phyloP scores from a whole-genome alignment of 2,113 vertebrate species.

The Rhizomys pruinosus region DNA sequence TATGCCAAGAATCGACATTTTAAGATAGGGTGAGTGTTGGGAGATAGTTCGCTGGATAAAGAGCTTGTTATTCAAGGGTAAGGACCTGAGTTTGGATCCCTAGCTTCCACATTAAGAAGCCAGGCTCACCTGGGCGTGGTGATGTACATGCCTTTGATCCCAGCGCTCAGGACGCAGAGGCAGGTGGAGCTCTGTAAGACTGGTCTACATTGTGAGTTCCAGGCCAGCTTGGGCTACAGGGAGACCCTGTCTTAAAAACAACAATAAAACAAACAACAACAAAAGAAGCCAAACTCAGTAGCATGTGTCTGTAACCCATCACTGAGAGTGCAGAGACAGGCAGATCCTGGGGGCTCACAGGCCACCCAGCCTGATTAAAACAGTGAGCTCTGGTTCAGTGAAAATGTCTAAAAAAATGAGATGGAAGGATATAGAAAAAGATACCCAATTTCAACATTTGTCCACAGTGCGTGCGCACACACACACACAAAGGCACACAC shows the following conservation, averaged over 20 bases:
- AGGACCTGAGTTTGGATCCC: not conserved
- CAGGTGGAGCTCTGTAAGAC: no score
- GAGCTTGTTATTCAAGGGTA: fast-evolving
- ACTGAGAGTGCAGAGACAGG: no score
- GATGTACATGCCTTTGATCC: no score
- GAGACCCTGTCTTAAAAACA: no score
- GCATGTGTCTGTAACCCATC: not conserved
- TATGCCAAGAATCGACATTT: not conserved
- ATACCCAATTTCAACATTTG: not conserved
- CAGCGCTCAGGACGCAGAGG: no score
- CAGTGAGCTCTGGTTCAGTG: not conserved
- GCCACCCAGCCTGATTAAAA: not conserved
- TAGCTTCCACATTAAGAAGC: not conserved
- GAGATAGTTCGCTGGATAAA: not conserved
- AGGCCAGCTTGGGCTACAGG: no score
- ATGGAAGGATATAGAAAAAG: not conserved
- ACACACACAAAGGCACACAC: not conserved
- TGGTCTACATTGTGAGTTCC: no score
- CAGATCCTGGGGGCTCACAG: not conserved
- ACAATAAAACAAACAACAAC: no score
- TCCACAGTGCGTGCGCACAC: no score
- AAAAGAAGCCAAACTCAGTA: not conserved
- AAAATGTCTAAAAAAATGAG: not conserved
- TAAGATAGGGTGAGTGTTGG: no score
- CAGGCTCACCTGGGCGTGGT: not conserved